phyloP scores from a whole-genome alignment of 1,140 invertebrate species.

The Ylistrum balloti region DNA sequence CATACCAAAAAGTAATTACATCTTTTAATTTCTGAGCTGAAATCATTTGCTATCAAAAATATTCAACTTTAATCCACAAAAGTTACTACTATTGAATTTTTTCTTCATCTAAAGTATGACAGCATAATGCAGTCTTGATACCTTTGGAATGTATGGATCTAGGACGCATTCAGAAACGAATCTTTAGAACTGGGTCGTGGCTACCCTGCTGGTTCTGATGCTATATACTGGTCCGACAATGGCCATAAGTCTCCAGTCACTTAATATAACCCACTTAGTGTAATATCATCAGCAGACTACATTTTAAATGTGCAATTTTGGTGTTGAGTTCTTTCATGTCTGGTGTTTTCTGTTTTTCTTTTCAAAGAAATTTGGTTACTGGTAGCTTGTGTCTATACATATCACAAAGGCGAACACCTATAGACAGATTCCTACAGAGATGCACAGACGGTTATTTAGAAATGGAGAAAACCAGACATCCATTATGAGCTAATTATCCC shows the following conservation, averaged over 20 bases:
- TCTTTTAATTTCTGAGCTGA: no score
- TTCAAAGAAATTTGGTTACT: not conserved
- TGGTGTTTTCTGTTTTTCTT: not conserved
- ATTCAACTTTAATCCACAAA: no score
- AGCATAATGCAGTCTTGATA: not conserved
- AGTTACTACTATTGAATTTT: no score
- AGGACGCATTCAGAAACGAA: not conserved
- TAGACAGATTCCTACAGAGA: not conserved
- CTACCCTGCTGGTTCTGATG: not conserved
- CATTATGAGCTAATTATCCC: not conserved
- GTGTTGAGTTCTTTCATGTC: not conserved
- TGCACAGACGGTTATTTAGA: not conserved
- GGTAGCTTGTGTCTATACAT: not conserved
- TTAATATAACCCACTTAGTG: not conserved
- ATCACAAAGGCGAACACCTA: not conserved
- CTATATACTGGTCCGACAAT: not conserved
- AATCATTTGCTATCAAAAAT: no score
- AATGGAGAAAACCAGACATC: not conserved
- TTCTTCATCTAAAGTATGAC: no score
- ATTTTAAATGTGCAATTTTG: not conserved
- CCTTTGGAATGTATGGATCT: not conserved
- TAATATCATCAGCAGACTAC: not conserved
- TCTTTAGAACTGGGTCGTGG: not conserved
- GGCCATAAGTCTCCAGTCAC: not conserved
- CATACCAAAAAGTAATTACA: no score